Conservation (phyloP, 2,797 vertebrate genomes). For the Ispidina picta region DNA sequence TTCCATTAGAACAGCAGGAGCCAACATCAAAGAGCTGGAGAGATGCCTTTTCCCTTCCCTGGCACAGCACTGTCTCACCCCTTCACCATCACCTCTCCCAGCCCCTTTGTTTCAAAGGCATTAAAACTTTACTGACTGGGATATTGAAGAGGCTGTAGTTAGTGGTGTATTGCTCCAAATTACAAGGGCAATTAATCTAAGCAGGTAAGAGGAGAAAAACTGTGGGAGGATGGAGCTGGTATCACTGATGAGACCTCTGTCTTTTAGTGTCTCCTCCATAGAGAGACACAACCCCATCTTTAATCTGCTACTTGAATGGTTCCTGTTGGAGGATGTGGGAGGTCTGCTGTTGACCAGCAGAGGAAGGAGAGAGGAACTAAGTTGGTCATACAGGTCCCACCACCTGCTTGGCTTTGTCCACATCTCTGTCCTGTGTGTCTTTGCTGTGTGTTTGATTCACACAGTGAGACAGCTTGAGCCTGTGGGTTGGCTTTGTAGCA, state of each 20-base stretch:
- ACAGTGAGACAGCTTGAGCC: not conserved
- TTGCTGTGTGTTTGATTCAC: rapidly evolving
- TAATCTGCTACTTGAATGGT: not conserved
- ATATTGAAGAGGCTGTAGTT: not conserved
- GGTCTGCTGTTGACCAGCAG: not conserved
- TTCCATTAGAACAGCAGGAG: constrained; percentile 50
- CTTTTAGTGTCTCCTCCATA: not conserved
- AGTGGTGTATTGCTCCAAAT: not conserved
- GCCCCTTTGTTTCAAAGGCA: not conserved
- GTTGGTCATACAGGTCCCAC: not conserved
- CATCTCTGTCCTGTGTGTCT: not conserved
- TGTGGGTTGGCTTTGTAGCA: not conserved
- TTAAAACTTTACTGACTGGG: not conserved
- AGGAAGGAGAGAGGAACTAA: not conserved
- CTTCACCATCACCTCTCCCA: not conserved
- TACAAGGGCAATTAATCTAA: not conserved
- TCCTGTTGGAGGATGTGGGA: not conserved
- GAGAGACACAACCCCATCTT: not conserved
- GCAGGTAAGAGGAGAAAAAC: not conserved
- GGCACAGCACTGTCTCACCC: not conserved
- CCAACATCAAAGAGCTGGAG: constrained; percentile 12
- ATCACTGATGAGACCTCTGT: not conserved
- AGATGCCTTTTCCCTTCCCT: not conserved
- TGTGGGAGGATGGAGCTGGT: not conserved
- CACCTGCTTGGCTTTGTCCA: not conserved